Percentiles rank a stretch among this genome's conserved stretches.
Conservation (phyloP, 2,888 invertebrate species). For the Acleris laterana region DNA sequence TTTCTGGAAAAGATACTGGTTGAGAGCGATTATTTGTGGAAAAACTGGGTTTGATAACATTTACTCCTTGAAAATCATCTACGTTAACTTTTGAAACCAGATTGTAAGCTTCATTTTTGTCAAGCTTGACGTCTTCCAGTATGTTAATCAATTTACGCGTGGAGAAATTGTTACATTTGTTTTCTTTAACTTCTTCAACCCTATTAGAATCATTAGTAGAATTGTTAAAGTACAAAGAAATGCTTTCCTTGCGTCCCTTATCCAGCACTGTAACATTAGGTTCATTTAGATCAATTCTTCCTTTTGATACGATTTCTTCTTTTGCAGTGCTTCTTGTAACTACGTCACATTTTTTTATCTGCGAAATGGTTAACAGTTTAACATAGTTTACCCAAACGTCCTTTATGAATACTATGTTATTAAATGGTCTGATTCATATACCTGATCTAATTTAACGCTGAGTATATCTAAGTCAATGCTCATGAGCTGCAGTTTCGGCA, state of each 20-base stretch:
- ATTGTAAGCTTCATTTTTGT: constrained; percentile 55
- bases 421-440: not conserved
- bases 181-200: constrained; percentile 34
- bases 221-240: constrained; percentile 55
- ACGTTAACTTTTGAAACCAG: constrained; percentile 61
- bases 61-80: constrained; percentile 54
- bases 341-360: constrained; percentile 57
- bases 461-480: constrained; percentile 59
- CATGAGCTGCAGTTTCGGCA: constrained; percentile 62
- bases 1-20: not conserved
- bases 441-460: constrained; percentile 62
- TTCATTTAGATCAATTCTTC: constrained; percentile 38
- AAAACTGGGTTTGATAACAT: constrained; percentile 49
- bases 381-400: too few relatives aligned
- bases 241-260: constrained; percentile 44
- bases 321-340: constrained; percentile 39
- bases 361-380: constrained; percentile 30
- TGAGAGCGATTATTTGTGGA: constrained; percentile 7
- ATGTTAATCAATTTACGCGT: constrained; percentile 71
- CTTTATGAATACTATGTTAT: too few relatives aligned
- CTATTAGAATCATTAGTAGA: constrained; percentile 36
- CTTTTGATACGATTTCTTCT: constrained; percentile 40
- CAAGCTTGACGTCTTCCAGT: constrained; percentile 64
- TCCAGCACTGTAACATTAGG: constrained; percentile 37
- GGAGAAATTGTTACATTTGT: constrained; percentile 53